These are phyloP conservation scores for Pedionomus torquatus DNA, from an alignment of 2,113 vertebrate species.

Conservation along the genomic window DNA sequence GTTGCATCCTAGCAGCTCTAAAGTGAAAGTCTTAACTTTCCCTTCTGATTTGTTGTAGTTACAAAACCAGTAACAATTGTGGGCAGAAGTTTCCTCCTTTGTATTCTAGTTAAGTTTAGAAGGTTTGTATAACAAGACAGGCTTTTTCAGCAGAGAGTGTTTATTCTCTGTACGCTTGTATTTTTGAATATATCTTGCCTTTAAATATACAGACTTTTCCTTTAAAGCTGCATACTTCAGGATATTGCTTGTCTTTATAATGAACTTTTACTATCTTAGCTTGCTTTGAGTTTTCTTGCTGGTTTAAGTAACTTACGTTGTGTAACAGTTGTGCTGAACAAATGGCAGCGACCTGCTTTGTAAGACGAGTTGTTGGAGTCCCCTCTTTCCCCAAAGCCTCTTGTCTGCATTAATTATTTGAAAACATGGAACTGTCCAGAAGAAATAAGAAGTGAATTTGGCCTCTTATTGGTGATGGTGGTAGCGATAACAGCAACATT, in stretches of 20 bases:
- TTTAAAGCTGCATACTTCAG: neutral
- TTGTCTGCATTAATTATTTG: neutral
- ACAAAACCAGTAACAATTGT: neutral
- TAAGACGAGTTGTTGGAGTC: neutral
- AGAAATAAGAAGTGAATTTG: neutral
- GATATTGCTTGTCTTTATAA: neutral
- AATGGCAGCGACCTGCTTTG: neutral
- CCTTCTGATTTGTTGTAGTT: conserved; percentile 9
- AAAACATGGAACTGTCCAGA: neutral
- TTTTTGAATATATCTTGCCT: neutral
- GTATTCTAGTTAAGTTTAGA: neutral
- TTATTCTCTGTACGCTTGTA: fast-evolving
- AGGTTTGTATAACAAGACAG: neutral
- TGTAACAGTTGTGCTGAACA: neutral
- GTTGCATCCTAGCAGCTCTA: neutral
- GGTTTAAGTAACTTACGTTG: neutral
- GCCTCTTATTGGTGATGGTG: neutral
- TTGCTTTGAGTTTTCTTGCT: neutral
- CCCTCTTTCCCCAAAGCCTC: neutral
- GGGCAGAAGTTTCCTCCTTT: neutral
- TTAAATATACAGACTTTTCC: neutral
- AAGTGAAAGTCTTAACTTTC: neutral
- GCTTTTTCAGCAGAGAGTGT: neutral
- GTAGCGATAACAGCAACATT: fast-evolving
- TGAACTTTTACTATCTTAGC: fast-evolving